Base-by-base conservation (phyloP, 2,797 vertebrate species). In the Borostomias antarcticus region DNA sequence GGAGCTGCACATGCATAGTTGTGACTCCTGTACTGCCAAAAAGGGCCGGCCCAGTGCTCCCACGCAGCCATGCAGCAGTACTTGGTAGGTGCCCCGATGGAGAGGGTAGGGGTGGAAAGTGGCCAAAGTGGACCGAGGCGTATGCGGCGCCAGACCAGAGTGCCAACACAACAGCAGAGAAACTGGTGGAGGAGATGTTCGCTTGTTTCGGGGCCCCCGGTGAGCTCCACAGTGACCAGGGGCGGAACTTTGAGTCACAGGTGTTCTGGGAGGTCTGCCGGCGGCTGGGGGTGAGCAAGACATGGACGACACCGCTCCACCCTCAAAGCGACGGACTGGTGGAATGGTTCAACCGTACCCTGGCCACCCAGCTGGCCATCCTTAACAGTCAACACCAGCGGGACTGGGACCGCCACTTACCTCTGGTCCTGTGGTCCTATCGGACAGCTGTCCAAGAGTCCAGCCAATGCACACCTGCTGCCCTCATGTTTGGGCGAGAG, bases 141-240 rank as follows among this genome's bases (percentile, higher is more conserved):
- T 75, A 73, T 19, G 65, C 29, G 0, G 37, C 69, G 0, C 60
- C 52, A 0, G 5, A 64, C 50, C 0, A 64, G 70, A 17, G 48
- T 73, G 4, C 43, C 75, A 23, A 70, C 67, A 3, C 47, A 75
- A 7, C 67, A 79, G 48, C 68, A 40, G 13, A 0, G 23, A 2
- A 78, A 72, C n/a, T 74, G 33, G 33, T 5, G 10, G 1, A 2
- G 33, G n/a, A n/a, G n/a, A n/a, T n/a, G n/a, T n/a, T n/a, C n/a
- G n/a, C n/a, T n/a, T n/a, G n/a, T n/a, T n/a, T n/a, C n/a, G n/a
- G n/a, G n/a, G n/a, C n/a, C n/a, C 0, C 35, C 15, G 68, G 43
- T 0, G 67, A 75, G 21, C 50, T 70, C 8, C 51, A 75, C 25
- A 70, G 70, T 5, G 53, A 75, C 11, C 68, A 79, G 54, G 70